Conservation (phyloP, 2,888 invertebrate genomes). For the Agrypnus murinus region DNA sequence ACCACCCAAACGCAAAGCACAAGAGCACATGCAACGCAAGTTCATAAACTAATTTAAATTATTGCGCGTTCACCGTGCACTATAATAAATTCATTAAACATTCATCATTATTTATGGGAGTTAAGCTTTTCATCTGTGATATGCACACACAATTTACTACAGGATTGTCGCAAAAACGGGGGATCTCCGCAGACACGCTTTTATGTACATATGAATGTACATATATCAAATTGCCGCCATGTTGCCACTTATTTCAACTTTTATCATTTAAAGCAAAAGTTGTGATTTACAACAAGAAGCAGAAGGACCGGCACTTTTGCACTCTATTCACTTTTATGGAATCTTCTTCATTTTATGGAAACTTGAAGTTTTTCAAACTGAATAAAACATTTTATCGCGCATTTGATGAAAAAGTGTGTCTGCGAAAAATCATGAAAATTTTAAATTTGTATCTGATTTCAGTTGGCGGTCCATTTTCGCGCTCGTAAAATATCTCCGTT, state of each 20-base stretch:
- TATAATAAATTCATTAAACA: constrained; percentile 34
- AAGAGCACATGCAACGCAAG: constrained; percentile 3
- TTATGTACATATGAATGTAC: neutral
- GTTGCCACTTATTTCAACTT: constrained; percentile 15
- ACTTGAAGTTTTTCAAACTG: no score
- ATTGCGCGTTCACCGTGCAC: constrained; percentile 16
- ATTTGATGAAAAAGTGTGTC: no score
- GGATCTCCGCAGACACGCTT: no score
- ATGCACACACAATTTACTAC: constrained; percentile 19
- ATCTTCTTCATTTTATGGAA: no score
- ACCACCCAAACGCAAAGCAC: neutral
- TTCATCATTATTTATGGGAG: constrained; percentile 29
- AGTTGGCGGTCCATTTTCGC: no score
- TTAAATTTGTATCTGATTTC: no score
- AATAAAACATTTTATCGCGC: no score
- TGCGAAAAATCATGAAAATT: no score
- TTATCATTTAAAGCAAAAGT: constrained; percentile 1
- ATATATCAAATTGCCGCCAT: constrained; percentile 6
- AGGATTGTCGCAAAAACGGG: constrained; percentile 23
- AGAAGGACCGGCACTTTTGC: no score
- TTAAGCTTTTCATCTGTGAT: constrained; percentile 24
- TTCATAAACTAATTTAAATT: constrained; percentile 29
- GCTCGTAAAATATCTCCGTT: no score
- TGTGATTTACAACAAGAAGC: neutral
- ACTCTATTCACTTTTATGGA: no score